phyloP scores from a whole-genome alignment of 2,888 invertebrate genomes.

The Tolmerus cingulatus region DNA sequence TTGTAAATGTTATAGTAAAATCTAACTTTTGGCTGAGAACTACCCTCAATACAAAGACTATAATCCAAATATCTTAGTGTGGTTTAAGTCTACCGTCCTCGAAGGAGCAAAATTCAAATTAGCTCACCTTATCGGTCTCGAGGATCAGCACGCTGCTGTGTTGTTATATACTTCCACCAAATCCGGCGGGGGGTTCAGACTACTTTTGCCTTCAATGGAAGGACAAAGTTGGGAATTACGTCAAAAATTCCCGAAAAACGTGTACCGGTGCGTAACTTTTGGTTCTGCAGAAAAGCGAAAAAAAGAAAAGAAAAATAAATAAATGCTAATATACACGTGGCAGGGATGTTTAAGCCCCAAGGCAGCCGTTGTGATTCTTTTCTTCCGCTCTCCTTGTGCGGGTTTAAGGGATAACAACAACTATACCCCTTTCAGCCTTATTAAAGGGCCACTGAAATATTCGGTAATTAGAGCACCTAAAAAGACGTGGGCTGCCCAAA shows the following conservation, averaged over 20 bases:
- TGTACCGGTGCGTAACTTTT: neutral
- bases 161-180: neutral
- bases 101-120: neutral
- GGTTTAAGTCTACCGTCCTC: neutral
- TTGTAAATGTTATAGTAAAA: neutral
- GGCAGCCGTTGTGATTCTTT: neutral
- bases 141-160: neutral
- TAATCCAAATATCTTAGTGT: neutral
- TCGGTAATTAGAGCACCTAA: neutral
- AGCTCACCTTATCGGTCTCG: neutral
- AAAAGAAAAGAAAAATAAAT: neutral
- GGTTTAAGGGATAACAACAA: neutral
- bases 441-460: neutral
- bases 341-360: neutral
- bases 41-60: neutral
- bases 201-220: neutral
- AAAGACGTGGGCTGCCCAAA: neutral
- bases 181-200: neutral
- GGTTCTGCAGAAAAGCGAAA: neutral
- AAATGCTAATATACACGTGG: neutral
- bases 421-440: neutral
- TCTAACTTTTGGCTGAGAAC: neutral
- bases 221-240: neutral
- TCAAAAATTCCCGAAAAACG: neutral
- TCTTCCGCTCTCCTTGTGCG: neutral